Evolutionary conservation across 2,113 vertebrate genomes (phyloP), one percentile per base, ranked within the genome.

Genomic region (Leptosomus discolor): DNA sequence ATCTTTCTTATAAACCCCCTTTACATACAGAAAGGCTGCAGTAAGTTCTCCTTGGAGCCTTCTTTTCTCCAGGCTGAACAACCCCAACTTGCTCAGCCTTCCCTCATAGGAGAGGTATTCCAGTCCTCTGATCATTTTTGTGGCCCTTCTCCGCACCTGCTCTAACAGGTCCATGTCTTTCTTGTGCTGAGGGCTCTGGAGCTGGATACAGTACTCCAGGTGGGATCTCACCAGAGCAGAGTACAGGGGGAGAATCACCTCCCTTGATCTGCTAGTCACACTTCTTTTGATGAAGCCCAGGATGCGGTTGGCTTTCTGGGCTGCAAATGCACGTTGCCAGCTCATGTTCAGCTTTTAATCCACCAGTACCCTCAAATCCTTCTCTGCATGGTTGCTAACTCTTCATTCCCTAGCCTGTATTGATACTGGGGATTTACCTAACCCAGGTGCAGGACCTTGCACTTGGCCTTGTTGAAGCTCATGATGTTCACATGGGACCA

Each of bases 191-290:
- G n/a, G n/a, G n/a, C n/a, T n/a, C n/a, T n/a, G n/a, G n/a, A 53
- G 26, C 15, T 48, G 34, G 6, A 15, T 0, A 0, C 18, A 75
- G 34, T 37, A 6, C 22, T 27, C 3, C 34, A 23, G 27, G 7
- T 45, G 7, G 3, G 10, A 4, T 67, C 15, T 24, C 30, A 34
- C 8, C 14, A 65, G 19, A 34, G 19, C 2, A 7, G 43, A 46
- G 17, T 8, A 73, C n/a, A 36, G 16, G 37, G 9, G 3, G 11
- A 73, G 36, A 63, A 51, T 15, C 46, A 39, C 22, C 27, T 51
- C 29, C 16, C 46, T 51, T 1, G 2, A 23, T 7, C 5, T 65
- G 12, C 20, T 81, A 46, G 5, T 9, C 7, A 15, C 1, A 0
- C 20, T 46, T 27, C 23, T 65, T n/a, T 27, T 23, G 6, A 65